Evolutionary conservation across 1,140 invertebrate species (phyloP), one percentile per base, ranked within the genome.

Genomic region (Streblospio benedicti): DNA sequence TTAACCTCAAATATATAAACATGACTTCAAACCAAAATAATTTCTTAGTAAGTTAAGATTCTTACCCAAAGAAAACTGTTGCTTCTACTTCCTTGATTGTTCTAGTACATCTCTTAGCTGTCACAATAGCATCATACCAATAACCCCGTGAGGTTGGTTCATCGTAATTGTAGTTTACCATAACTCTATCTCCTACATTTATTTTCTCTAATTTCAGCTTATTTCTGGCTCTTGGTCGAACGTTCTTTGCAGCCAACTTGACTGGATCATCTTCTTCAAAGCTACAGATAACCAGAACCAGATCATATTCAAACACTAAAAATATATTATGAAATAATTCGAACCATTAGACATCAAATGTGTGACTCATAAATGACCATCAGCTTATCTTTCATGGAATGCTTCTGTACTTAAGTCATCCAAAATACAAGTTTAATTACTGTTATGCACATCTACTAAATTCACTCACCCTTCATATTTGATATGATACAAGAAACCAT

Each of bases 121-220:
- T 78, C 33, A 85, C 72, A n/a, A 78, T 69, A 61, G 80, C 79
- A 52, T 86, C 86, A 76, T 84, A 90, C 89, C 89, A 91, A 71
- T 84, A 82, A 12, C 89, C 89, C 71, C 82, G 79, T 71, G 83
- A 80, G 30, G 81, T 76, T 1, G 85, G 84, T 27, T 86, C 77
- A 66, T 90, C 87, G 41, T 85, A 79, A 71, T 90, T 90, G 66
- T 87, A 85, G 78, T 90, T 91, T 0, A 86, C 79, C 81, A 91
- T 84, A 3, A 90, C 82, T 60, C 68, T 82, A 57, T 85, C 79
- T 12, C 83, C 85, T 23, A 78, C 66, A 68, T 83, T 74, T 14
- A 90, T 68, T 51, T 87, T 76, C 4, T 80, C 67, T 50, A 85
- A 72, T 41, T 80, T 67, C 38, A 88, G 71, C 35, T 77, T 70